Evolutionary conservation across 2,113 vertebrate species (phyloP).

Genomic region (Urocolius indicus): DNA sequence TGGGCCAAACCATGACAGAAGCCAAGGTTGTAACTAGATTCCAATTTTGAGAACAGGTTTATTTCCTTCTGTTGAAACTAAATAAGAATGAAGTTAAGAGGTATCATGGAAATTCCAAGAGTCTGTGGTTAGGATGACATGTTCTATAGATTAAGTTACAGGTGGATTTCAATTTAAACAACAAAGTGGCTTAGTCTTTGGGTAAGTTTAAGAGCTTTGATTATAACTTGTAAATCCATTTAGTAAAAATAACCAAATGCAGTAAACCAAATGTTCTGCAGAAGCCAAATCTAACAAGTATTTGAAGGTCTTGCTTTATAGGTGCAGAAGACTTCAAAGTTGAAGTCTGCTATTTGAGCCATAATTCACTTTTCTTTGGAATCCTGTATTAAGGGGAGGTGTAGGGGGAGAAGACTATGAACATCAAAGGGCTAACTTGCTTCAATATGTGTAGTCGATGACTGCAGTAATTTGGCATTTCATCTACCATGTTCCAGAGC

Average conservation of each 20-base stretch:
- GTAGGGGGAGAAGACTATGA: neutral
- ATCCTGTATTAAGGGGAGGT: neutral
- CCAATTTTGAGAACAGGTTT: neutral
- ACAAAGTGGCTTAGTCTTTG: neutral
- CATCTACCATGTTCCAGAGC: neutral
- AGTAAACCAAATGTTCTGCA: neutral
- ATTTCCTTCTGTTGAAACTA: neutral
- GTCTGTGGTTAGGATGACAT: neutral
- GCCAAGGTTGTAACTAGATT: neutral
- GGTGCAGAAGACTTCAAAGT: neutral
- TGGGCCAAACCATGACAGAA: too few species aligned
- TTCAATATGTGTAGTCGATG: neutral
- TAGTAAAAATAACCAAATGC: neutral
- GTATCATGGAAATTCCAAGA: neutral
- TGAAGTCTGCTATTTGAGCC: neutral
- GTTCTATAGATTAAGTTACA: neutral
- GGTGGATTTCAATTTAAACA: neutral
- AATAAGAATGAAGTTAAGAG: neutral
- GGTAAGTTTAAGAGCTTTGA: neutral
- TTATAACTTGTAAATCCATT: neutral
- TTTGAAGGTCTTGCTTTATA: neutral
- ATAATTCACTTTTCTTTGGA: neutral
- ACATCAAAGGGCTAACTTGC: neutral
- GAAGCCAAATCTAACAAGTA: neutral
- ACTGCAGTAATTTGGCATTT: neutral